Percentiles rank a stretch among this genome's conserved stretches.
Evolutionary conservation across 2,888 invertebrate species (phyloP).

Genomic region (Pandemis cinnamomeana): DNA sequence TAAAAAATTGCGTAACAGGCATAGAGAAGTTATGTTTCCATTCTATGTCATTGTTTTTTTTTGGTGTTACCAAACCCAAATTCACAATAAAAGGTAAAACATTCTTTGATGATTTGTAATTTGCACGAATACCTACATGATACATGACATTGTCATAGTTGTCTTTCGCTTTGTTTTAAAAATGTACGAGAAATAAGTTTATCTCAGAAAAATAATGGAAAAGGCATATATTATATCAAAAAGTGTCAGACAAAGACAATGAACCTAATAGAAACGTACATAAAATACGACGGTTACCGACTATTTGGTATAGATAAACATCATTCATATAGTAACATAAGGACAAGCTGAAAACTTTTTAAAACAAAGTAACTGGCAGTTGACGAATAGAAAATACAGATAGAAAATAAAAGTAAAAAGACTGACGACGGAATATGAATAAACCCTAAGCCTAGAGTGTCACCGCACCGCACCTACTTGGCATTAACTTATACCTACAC

Average conservation of each 20-base stretch:
- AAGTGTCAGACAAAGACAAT: too few species aligned
- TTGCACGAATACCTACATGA: too few species aligned
- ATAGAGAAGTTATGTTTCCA: constrained; percentile 3
- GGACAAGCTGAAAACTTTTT: neutral
- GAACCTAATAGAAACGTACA: too few species aligned
- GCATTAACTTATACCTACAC: constrained; percentile 32
- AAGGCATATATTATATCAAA: too few species aligned
- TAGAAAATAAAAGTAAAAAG: neutral
- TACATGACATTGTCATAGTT: too few species aligned
- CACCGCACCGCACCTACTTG: constrained; percentile 23
- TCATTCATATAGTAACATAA: too few species aligned
- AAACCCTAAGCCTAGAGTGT: constrained; percentile 8
- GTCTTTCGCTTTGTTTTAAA: too few species aligned
- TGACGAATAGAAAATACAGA: neutral
- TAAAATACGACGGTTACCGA: too few species aligned
- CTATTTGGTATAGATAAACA: too few species aligned
- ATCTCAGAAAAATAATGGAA: too few species aligned
- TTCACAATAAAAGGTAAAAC: neutral
- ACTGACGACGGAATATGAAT: neutral
- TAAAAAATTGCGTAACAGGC: constrained; percentile 45
- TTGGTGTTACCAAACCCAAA: neutral
- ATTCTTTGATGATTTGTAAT: too few species aligned
- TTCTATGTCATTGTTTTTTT: neutral
- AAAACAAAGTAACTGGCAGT: neutral
- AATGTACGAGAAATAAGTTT: too few species aligned